Base-by-base conservation (phyloP, 1,140 invertebrate species). In the Hyphantria cunea region DNA sequence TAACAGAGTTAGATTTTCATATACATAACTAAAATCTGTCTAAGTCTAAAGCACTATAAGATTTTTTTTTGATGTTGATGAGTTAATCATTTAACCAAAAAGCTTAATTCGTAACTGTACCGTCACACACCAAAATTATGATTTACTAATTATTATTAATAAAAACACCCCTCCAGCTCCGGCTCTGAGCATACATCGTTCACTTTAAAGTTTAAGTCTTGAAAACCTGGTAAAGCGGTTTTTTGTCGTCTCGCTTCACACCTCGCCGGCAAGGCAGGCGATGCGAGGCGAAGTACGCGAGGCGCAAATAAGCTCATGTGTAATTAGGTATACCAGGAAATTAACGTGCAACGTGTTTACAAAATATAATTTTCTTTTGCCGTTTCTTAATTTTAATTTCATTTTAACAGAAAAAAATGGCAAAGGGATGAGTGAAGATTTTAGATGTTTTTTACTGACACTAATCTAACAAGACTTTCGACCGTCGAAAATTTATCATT, bases 271-370 rank as follows among this genome's bases (percentile, higher is more conserved):
- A 49, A 56, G 42, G 45, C 15, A 7, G 37, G 34, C 48, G 37
- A 25, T 9, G 42, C 44, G 13, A 48, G 25, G 13, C 7, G 12
- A 8, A 45, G 31, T 42, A 17, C 41, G 50, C 69, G 15, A 58
- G 64, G 47, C 63, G 65, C 55, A 68, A 76, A 76, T 73, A 74
- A 77, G 72, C 72, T 59, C 45, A 53, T 70, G 70, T 64, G 68
- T 79, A 81, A 81, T 81, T 81, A 81, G 74, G 71, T 71, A 70
- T 70, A 72, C 68, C 75, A 77, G 75, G 42, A 58, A 64, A 64
- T 64, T 59, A 65, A 59, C 48, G 55, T 42, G 55, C 44, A 13
- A 37, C 51, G 34, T 56, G 44, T 47, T 56, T 44, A 33, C 41
- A 47, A 47, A 31, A 33, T 47, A 65, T 70, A 78, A 79, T 47